phyloP scores from a whole-genome alignment of 1,140 invertebrate species.

The Helicoverpa zea region DNA sequence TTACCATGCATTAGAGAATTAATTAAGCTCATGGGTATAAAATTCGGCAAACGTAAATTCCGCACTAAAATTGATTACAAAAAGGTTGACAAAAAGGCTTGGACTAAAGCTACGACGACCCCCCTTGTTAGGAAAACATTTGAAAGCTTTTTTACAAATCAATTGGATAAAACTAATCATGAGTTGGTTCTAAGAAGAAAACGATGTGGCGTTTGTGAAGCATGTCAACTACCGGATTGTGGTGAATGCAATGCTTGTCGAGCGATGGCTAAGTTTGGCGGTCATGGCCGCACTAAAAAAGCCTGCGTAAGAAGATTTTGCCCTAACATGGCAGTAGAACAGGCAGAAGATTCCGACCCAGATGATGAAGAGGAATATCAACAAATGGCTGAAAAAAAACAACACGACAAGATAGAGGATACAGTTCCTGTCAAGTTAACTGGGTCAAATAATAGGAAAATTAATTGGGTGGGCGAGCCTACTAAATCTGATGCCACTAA shows the following conservation, averaged over 20 bases:
- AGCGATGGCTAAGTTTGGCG: constrained; percentile 93
- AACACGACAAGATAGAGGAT: constrained; percentile 76
- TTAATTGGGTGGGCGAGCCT: constrained; percentile 89
- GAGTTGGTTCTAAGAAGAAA: constrained; percentile 85
- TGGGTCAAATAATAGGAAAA: constrained; percentile 73
- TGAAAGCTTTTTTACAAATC: constrained; percentile 93
- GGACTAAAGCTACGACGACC: constrained; percentile 94
- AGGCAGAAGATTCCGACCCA: constrained; percentile 89
- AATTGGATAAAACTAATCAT: constrained; percentile 89
- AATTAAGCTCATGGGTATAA: constrained; percentile 92
- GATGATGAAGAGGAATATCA: constrained; percentile 88
- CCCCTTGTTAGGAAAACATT: constrained; percentile 93
- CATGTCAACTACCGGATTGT: constrained; percentile 92
- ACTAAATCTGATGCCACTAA: constrained; percentile 86
- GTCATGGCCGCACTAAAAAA: constrained; percentile 90
- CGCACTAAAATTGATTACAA: constrained; percentile 86
- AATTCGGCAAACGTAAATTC: constrained; percentile 89
- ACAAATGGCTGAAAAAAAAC: constrained; percentile 74
- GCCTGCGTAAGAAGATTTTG: constrained; percentile 92
- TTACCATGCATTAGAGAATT: constrained; percentile 92
- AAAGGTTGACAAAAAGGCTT: constrained; percentile 86
- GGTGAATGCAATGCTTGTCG: constrained; percentile 90
- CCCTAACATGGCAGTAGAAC: constrained; percentile 93
- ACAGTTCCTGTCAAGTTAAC: constrained; percentile 81
- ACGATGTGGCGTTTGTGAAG: constrained; percentile 92